phyloP scores from a whole-genome alignment of 64 coral and sea anemone genomes.

The Trachythela sp. region DNA sequence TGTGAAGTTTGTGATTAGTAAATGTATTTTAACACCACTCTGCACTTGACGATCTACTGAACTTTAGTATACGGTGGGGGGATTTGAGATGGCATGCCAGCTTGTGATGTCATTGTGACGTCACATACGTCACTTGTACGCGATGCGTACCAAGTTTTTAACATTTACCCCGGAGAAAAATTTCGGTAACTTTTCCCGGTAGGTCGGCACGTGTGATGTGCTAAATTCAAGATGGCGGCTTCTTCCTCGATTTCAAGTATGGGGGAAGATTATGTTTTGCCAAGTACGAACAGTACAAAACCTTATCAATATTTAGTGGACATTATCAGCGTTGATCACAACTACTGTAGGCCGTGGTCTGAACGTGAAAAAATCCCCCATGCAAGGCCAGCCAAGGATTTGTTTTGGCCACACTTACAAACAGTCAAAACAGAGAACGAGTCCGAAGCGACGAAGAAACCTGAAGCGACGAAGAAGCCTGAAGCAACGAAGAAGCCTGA shows the following conservation, averaged over 20 bases:
- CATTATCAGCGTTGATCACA: conserved; percentile 79
- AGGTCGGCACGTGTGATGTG: neutral
- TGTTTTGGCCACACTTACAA: conserved; percentile 74
- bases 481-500: neutral
- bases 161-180: neutral
- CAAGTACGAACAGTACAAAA: neutral
- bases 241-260: neutral
- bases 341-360: conserved; percentile 94
- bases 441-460: neutral
- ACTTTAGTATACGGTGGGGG: too few species aligned
- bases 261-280: neutral
- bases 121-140: neutral
- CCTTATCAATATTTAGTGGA: conserved; percentile 68
- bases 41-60: neutral
- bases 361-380: conserved; percentile 77
- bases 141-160: neutral
- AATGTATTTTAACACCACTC: neutral
- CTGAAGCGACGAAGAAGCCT: neutral
- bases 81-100: too few species aligned
- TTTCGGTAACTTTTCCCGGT: neutral
- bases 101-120: too few species aligned
- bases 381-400: conserved; percentile 74
- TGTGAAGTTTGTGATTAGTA: neutral
- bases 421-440: conserved; percentile 19
- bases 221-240: neutral